Base-by-base conservation (phyloP, 2,113 vertebrate genomes). In the Paradisaea rubra region DNA sequence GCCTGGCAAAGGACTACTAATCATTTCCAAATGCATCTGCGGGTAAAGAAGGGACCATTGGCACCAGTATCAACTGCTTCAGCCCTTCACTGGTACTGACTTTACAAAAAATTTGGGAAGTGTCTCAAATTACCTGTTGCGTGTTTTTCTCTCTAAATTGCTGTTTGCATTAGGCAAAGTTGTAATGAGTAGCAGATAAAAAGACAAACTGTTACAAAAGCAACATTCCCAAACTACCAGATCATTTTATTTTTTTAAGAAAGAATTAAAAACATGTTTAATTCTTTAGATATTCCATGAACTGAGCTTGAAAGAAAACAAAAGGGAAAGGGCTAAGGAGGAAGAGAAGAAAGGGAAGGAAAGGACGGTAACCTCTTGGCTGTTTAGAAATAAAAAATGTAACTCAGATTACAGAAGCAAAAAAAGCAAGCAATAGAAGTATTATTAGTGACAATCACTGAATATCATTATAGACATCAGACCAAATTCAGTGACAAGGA, bases 71-170 rank as follows among this genome's bases (percentile, higher is more conserved):
- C 82, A 91, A 82, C 35, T 76, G 50, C 56, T 94, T 84, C 53
- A 47, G 61, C 35, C 82, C 33, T 52, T 83, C 37, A 70, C 49
- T 86, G 54, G 63, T 76, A 44, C 15, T 37, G 64, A 87, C 44
- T 86, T 91, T 11, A 44, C 18, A 85, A 73, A 54, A 95, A 57
- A 42, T 20, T 53, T 23, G 5, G 52, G 33, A 88, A 81, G 63
- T 88, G 57, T 91, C 74, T 86, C 70, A 93, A 69, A 85, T 70
- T 68, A 87, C 33, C 19, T 95, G 7, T 22, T 94, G 47, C 9
- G 89, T 85, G 45, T 50, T 92, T 95, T 96, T 87, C 78, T 71
- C 70, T 93, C 33, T 68, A 83, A 88, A 94, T 79, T 86, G 65
- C 47, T 95, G 59, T 83, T 86, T 93, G n/a, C 28, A 72, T 49